Conservation (phyloP, 2,113 vertebrate genomes). For the Mohoua ochrocephala region DNA sequence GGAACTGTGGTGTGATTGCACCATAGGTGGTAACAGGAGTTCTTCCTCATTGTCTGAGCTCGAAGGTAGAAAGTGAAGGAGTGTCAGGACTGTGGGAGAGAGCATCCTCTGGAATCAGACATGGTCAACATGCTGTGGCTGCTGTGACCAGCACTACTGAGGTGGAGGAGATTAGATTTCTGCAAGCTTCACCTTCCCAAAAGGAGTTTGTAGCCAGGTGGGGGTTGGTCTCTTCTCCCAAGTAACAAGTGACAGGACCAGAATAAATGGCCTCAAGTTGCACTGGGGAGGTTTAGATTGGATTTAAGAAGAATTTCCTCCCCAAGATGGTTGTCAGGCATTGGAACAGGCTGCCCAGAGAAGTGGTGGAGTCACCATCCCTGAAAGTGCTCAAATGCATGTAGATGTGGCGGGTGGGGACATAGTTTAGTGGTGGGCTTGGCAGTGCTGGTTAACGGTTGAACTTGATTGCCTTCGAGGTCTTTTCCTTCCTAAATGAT, state of each 20-base stretch:
- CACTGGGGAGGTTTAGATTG: rapidly evolving
- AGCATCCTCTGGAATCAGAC: not conserved
- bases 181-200: not conserved
- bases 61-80: not conserved
- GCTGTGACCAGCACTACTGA: not conserved
- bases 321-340: not conserved
- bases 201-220: not conserved
- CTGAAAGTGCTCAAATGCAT: not conserved
- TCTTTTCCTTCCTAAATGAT: not conserved
- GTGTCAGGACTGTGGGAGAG: not conserved
- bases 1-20: not conserved
- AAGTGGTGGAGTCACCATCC: not conserved
- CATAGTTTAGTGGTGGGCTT: not conserved
- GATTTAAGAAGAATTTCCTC: not conserved
- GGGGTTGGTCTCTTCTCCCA: not conserved
- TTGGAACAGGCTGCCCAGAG: not conserved
- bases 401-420: not conserved
- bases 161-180: not conserved
- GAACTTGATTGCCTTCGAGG: not conserved
- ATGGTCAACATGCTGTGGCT: not conserved
- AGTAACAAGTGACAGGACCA: not conserved
- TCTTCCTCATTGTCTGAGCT: not conserved
- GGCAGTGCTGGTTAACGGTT: not conserved
- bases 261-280: not conserved
- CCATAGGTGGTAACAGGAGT: not conserved